phyloP scores from a whole-genome alignment of 2,113 vertebrate species.

The Percopsis transmontana region DNA sequence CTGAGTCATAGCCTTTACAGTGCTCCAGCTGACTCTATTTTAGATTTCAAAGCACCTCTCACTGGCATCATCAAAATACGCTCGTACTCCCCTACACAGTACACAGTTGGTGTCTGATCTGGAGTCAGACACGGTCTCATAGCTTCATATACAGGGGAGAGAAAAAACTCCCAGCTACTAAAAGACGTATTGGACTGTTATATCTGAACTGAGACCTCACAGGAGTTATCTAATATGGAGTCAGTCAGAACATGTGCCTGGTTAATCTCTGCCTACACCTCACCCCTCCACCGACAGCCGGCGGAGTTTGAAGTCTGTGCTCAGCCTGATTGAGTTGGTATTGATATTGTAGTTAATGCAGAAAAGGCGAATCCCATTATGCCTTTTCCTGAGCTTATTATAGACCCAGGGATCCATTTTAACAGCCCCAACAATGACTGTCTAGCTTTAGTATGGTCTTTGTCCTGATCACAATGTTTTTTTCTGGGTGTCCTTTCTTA shows the following conservation, averaged over 20 bases:
- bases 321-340: slow-evolving; percentile 28
- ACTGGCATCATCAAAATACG: slow-evolving; percentile 31
- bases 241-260: slow-evolving; percentile 24
- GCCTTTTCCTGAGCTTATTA: not conserved
- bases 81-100: slow-evolving; percentile 19
- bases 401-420: slow-evolving; percentile 6
- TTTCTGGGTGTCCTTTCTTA: not conserved
- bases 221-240: slow-evolving; percentile 32
- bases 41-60: slow-evolving; percentile 43
- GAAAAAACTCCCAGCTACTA: slow-evolving; percentile 30
- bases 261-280: slow-evolving; percentile 22
- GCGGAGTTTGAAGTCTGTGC: slow-evolving; percentile 11
- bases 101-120: slow-evolving; percentile 30
- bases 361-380: slow-evolving; percentile 9
- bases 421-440: not conserved
- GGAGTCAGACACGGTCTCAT: slow-evolving; percentile 30
- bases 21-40: slow-evolving; percentile 30
- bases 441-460: not conserved
- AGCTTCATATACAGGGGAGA: slow-evolving; percentile 25
- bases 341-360: slow-evolving; percentile 27
- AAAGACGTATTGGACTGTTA: slow-evolving; percentile 24
- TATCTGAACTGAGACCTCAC: slow-evolving; percentile 33
- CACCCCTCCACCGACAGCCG: not conserved
- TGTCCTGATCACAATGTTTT: not conserved
- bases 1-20: slow-evolving; percentile 52